Conservation (phyloP, 2,113 vertebrate genomes). For the Ptyas mucosa region DNA sequence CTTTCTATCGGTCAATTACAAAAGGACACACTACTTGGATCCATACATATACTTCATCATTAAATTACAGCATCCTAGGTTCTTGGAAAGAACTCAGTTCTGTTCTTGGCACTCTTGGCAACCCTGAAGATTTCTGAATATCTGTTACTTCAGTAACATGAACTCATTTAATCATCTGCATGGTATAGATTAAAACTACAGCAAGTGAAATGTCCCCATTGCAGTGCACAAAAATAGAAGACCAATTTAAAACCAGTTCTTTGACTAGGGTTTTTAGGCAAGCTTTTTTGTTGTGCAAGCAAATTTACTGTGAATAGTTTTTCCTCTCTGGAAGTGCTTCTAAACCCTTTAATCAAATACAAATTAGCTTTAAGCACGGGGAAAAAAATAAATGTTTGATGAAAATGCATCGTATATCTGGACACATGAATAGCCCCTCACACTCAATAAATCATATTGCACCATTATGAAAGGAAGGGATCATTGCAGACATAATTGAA, state of each 20-base stretch:
- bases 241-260: conserved; percentile 44
- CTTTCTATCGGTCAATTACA: too few species aligned
- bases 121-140: conserved; percentile 3
- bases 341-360: conserved; percentile 74
- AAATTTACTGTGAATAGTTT: conserved; percentile 57
- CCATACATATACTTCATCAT: too few species aligned
- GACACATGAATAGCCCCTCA: conserved; percentile 57
- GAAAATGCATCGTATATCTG: conserved; percentile 56
- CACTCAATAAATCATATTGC: conserved; percentile 65
- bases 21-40: too few species aligned
- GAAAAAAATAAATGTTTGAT: conserved; percentile 58
- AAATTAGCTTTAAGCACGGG: conserved; percentile 64
- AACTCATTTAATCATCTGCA: neutral
- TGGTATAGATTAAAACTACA: conserved; percentile 57
- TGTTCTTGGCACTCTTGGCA: neutral
- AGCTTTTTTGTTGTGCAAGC: conserved; percentile 53
- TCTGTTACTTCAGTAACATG: neutral
- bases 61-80: too few species aligned
- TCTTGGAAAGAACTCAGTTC: too few species aligned
- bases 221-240: conserved; percentile 39
- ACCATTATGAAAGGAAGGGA: conserved; percentile 66
- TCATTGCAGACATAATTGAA: conserved; percentile 66
- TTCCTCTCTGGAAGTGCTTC: conserved; percentile 52
- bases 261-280: conserved; percentile 34
- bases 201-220: conserved; percentile 39